A percentile compares a stretch with the other conserved stretches of the same genome.
Conservation (phyloP, 2,797 vertebrate genomes). For the Anomalospiza imberbis region DNA sequence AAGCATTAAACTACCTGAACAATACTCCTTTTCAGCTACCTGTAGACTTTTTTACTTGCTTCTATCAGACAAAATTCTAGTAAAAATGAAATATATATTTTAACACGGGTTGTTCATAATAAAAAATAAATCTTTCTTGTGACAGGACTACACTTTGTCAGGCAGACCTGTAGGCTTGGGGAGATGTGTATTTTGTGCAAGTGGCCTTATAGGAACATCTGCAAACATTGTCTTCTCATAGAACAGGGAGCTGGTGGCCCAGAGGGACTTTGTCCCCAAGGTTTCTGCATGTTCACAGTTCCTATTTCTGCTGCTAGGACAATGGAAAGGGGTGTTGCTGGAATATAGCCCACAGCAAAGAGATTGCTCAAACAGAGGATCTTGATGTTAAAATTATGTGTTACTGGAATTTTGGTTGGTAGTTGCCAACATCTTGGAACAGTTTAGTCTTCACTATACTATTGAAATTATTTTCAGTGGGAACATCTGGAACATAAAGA, state of each 20-base stretch:
- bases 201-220: background rate
- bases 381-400: conserved; percentile 10
- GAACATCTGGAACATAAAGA: conserved; percentile 29
- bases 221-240: background rate
- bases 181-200: background rate
- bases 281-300: background rate
- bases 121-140: background rate
- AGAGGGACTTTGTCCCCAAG: background rate
- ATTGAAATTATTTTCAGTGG: background rate
- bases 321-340: conserved; percentile 52
- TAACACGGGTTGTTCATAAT: background rate
- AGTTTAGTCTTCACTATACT: background rate
- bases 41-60: background rate
- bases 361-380: conserved; percentile 41
- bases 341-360: conserved; percentile 28
- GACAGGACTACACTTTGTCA: background rate
- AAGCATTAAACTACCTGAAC: background rate
- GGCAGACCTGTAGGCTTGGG: background rate
- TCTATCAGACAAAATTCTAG: background rate
- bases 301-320: conserved; percentile 34
- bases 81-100: background rate
- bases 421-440: conserved; percentile 36
- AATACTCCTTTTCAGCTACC: background rate
- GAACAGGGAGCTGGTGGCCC: background rate
- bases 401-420: conserved; percentile 4